Percentiles rank a stretch among this genome's conserved stretches.
phyloP scores from a whole-genome alignment of 1,140 invertebrate species.

The Lepidurus packardi region DNA sequence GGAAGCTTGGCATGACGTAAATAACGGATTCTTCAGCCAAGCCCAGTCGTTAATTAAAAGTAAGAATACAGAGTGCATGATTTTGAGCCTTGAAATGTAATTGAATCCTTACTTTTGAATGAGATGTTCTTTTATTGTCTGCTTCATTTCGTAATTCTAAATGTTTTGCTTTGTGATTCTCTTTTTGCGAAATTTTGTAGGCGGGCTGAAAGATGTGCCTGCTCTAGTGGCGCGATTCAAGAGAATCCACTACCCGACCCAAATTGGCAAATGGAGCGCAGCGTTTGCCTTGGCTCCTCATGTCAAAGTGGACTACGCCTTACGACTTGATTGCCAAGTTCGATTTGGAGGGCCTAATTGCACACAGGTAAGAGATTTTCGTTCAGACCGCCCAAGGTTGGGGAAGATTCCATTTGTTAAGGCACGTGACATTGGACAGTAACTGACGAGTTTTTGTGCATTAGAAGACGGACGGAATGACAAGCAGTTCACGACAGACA shows the following conservation, averaged over 20 bases:
- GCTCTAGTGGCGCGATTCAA: not conserved
- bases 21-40: not conserved
- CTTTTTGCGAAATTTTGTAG: not conserved
- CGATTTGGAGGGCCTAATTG: not conserved
- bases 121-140: not conserved
- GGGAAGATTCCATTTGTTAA: not conserved
- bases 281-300: not conserved
- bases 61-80: not conserved
- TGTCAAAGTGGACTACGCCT: not conserved
- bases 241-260: not conserved
- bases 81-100: no score
- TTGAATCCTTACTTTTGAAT: no score
- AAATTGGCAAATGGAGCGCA: slow-evolving; percentile 7
- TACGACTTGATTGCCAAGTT: not conserved
- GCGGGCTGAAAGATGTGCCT: not conserved
- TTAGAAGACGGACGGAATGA: not conserved
- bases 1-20: not conserved
- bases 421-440: not conserved
- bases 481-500: not conserved
- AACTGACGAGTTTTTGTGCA: not conserved
- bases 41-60: not conserved
- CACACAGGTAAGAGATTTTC: not conserved
- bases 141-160: not conserved
- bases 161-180: not conserved
- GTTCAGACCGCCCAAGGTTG: not conserved